Base-by-base conservation (phyloP, 2,888 invertebrate species). In the Pecten maximus region DNA sequence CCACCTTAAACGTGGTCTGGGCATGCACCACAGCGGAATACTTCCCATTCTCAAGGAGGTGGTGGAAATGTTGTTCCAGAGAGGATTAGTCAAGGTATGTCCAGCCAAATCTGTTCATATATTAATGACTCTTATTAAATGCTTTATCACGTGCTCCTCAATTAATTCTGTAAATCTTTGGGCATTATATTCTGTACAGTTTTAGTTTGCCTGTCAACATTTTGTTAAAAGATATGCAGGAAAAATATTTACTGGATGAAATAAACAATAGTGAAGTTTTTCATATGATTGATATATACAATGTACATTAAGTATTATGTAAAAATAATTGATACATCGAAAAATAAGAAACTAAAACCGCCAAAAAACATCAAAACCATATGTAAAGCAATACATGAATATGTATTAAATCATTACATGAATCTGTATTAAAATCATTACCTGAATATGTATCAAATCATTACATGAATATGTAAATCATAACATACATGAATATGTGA, bases 31-130 rank as follows among this genome's bases (percentile, higher is more conserved):
- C 97, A 99, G 99, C 96, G 99, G 99, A 19, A 99, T 99, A 94
- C 97, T 99, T 91, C 99, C 99, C 0, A 98, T 99, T 94, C 97
- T 99, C n/a, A 99, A 99, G 96, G 99, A 99, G 97, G 99, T 99
- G 89, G 99, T 99, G 0, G 99, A 99, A 97, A 98, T 99, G 98
- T 97, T 99, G 23, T 99, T 99, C 96, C 98, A 99, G 96, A 98
- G 98, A 93, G 99, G 99, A 10, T 98, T 98, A 92, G 99, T 99
- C 60, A 99, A 98, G 97, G 98, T 98, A 54, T 54, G 23, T 54
- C 23, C 6, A 19, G 23, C 54, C 54, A 54, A n/a, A 19, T 54
- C n/a, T 8, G 6, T 54, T 23, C 6, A 6, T n/a, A 23, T 54
- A 2, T 2, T 6, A 19, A 3, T n/a, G 19, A n/a, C 19, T 19